Evolutionary conservation across 2,797 vertebrate genomes (phyloP), one percentile per base, ranked within the genome.

Genomic region (Kryptolebias ocellatus): DNA sequence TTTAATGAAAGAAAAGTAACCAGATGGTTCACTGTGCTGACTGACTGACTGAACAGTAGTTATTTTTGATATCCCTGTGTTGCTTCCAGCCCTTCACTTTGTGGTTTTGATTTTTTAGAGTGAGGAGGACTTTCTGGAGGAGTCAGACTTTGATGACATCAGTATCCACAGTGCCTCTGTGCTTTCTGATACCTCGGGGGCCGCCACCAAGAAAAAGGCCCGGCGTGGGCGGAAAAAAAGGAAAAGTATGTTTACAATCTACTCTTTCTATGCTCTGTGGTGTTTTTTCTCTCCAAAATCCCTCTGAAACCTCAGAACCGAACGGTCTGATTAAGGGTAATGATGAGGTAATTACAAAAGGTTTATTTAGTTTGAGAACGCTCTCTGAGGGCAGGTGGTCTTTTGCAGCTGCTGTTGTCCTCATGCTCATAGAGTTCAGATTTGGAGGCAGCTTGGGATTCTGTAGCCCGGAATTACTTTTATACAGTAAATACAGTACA

Each of bases 121-220:
- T 0, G 98, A 99, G 89, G 98, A 99, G 63, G 98, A 99, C 44
- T 97, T 98, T 64, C 92, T 95, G 64, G 98, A 98, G 74, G 98
- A 99, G 86, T 99, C 97, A 0, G 98, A 99, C 90, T 94, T 98
- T 1, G 98, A 99, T 92, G 96, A 95, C 0, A 94, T 96, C 93
- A 98, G 98, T 92, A 94, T 99, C 92, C 96, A 98, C 94, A 98
- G 97, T 91, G 93, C 94, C 87, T 98, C 97, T 0, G 75, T 98
- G 89, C 95, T 95, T 79, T 98, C 96, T 0, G 98, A 99, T 79
- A 93, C 94, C 86, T 95, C 93, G 0, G 91, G 94, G 5, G 94
- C 92, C 34, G 85, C 95, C 85, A 94, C 95, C 76, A 99, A 97
- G 95, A 98, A 93, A 78, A 94, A 92, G 73, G 94, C 94, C 80